Percentiles rank a stretch among this genome's conserved stretches.
Evolutionary conservation across 1,140 invertebrate genomes (phyloP).

Genomic region (Manduca sexta): DNA sequence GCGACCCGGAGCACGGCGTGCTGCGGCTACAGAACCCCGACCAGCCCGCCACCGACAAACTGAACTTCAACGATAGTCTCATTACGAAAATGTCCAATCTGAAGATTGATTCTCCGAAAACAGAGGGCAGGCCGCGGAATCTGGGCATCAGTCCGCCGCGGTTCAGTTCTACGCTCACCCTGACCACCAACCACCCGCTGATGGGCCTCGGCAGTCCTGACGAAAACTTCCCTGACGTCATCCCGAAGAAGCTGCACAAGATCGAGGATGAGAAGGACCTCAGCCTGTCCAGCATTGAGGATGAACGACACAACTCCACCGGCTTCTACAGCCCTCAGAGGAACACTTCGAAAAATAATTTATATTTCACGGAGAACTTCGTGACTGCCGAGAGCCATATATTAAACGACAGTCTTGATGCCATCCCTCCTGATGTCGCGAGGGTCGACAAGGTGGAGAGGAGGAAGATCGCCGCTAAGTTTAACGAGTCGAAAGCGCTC

Average conservation of each 20-base stretch:
- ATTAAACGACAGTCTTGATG: constrained; percentile 33
- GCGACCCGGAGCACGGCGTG: constrained; percentile 20
- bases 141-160: constrained; percentile 45
- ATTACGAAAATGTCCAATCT: constrained; percentile 41
- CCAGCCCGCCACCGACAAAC: constrained; percentile 9
- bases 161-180: constrained; percentile 41
- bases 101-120: constrained; percentile 28
- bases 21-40: constrained; percentile 8
- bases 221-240: constrained; percentile 49
- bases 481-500: constrained; percentile 4
- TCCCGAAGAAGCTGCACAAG: constrained; percentile 46
- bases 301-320: constrained; percentile 38
- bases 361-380: constrained; percentile 53
- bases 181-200: constrained; percentile 50
- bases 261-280: constrained; percentile 50
- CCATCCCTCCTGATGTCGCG: constrained; percentile 33
- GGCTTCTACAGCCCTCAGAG: constrained; percentile 46
- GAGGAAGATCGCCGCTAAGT: constrained; percentile 34
- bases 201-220: constrained; percentile 56
- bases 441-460: constrained; percentile 31
- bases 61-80: constrained; percentile 33
- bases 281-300: constrained; percentile 55
- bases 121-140: constrained; percentile 28
- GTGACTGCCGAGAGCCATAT: constrained; percentile 43
- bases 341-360: constrained; percentile 60